A percentile compares a stretch with the other conserved stretches of the same genome.
These are phyloP conservation scores for Cerastis leucographa DNA, from an alignment of 2,888 invertebrate species.

Conservation along the genomic window DNA sequence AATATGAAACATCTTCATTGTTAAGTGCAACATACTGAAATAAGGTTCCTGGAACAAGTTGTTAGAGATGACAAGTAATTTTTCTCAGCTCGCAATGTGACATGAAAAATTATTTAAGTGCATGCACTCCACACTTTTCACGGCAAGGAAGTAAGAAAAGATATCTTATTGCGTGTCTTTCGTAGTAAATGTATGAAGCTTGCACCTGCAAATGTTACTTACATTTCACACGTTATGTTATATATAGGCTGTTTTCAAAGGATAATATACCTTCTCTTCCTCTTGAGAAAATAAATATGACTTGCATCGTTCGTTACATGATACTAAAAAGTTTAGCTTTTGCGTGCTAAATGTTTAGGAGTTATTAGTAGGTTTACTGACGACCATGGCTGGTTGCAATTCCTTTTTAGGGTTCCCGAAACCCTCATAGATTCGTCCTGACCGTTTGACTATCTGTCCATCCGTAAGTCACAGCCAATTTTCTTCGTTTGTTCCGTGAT, in stretches of 20 bases:
- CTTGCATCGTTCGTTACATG: background rate
- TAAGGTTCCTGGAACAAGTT: constrained; percentile 3
- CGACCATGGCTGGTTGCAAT: background rate
- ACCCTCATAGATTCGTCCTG: too few species aligned
- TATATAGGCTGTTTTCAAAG: background rate
- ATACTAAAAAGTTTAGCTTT: background rate
- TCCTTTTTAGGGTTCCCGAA: background rate
- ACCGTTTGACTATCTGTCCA: too few species aligned
- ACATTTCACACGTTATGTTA: constrained; percentile 7
- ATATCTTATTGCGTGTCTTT: constrained; percentile 37
- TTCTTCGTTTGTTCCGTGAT: too few species aligned
- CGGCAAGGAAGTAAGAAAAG: background rate
- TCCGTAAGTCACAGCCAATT: too few species aligned
- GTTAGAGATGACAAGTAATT: constrained; percentile 23
- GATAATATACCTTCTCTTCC: background rate
- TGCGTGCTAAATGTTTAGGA: background rate
- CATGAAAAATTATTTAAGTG: constrained; percentile 48
- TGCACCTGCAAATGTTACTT: constrained; percentile 2
- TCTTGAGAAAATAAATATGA: background rate
- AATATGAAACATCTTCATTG: constrained; percentile 8
- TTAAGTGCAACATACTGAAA: background rate
- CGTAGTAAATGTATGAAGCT: constrained; percentile 19
- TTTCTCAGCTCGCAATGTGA: constrained; percentile 22
- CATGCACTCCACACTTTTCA: constrained; percentile 30
- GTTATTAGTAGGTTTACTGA: background rate